Evolutionary conservation across 2,888 invertebrate species (phyloP).

Genomic region (Epistrophella euchroma): DNA sequence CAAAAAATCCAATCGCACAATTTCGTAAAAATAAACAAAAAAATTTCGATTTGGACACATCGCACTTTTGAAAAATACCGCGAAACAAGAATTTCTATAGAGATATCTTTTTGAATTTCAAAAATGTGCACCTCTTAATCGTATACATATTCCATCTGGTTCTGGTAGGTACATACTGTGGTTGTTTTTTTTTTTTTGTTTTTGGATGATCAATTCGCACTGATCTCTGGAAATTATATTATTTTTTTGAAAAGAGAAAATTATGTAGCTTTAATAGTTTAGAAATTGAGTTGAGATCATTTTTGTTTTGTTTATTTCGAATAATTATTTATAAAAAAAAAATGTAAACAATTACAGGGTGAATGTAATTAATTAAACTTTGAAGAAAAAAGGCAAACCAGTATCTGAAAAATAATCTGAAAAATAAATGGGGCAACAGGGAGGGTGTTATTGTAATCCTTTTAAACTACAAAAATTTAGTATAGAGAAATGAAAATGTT

Average conservation of each 20-base stretch:
- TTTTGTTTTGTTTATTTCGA: slow-evolving; percentile 14
- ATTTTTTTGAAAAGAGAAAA: not conserved
- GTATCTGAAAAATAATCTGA: not conserved
- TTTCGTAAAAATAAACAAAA: slow-evolving; percentile 27
- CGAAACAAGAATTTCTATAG: not conserved
- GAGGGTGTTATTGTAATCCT: not conserved
- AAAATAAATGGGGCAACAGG: too few species aligned
- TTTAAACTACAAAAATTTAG: too few species aligned
- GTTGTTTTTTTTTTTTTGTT: not conserved
- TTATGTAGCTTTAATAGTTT: slow-evolving; percentile 2
- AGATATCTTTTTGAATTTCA: slow-evolving; percentile 3
- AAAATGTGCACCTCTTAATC: not conserved
- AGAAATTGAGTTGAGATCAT: slow-evolving; percentile 19
- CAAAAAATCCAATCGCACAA: slow-evolving; percentile 16
- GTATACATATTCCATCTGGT: slow-evolving; percentile 13
- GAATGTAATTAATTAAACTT: not conserved
- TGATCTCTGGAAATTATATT: slow-evolving; percentile 1
- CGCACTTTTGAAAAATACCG: slow-evolving; percentile 3
- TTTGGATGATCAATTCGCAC: not conserved
- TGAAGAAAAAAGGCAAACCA: not conserved
- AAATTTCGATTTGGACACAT: slow-evolving; percentile 16
- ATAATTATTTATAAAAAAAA: not conserved
- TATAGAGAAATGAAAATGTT: too few species aligned
- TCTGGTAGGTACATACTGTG: not conserved
- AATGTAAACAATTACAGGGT: not conserved